Evolutionary conservation across 2,797 vertebrate genomes (phyloP).

Genomic region (Lepus oiostolus): DNA sequence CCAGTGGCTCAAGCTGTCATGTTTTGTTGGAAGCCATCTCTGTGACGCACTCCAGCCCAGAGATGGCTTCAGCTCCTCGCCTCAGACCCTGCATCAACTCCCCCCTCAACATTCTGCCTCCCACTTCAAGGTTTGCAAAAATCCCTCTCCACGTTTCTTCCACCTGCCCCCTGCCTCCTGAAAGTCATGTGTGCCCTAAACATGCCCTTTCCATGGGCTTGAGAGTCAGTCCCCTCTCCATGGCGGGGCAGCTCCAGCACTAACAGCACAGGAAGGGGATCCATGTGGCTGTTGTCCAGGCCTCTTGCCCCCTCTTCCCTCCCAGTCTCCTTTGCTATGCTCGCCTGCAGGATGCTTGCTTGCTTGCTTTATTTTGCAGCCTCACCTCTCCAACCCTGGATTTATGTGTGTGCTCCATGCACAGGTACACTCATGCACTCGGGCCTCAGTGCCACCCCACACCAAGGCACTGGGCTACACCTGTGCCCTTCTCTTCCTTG

Average conservation of each 20-base stretch:
- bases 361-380: not conserved
- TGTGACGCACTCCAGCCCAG: not conserved
- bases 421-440: not conserved
- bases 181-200: not conserved
- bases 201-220: not conserved
- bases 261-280: not conserved
- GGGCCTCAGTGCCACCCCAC: not conserved
- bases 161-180: not conserved
- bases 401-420: no score
- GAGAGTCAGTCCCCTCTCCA: not conserved
- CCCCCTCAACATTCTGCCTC: not conserved
- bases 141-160: not conserved
- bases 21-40: not conserved
- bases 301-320: not conserved
- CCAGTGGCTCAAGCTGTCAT: not conserved
- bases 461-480: not conserved
- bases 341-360: not conserved
- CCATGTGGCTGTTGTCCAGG: not conserved
- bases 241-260: not conserved
- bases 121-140: not conserved
- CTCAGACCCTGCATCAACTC: not conserved
- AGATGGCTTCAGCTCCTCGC: not conserved
- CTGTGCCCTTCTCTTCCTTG: not conserved
- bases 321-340: not conserved
- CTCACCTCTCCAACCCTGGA: not conserved